Evolutionary conservation across 2,113 vertebrate species (phyloP), one percentile per base, ranked within the genome.

Genomic region (Corvus cornix): DNA sequence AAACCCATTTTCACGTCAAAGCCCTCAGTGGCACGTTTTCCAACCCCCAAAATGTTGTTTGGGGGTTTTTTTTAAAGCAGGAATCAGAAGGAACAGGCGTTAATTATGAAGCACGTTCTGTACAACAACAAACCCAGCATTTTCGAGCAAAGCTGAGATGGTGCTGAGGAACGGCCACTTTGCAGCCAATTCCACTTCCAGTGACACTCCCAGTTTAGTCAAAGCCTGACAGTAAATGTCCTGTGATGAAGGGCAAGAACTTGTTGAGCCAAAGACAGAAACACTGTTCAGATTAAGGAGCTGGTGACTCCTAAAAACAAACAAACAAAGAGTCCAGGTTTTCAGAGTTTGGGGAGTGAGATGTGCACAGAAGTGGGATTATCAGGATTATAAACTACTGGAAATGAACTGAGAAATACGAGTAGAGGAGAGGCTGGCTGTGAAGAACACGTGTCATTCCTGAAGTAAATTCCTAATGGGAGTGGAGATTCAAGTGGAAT

Each of bases 121-220:
- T 2, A 16, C 12, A 17, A 41, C 30, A 28, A 3, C 49, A 44
- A 4, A 15, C 20, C 4, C 24, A 13, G 4, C 0, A 1, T 53
- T 24, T 64, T 46, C 46, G 3, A 35, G 46, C 43, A 68, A 39
- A 74, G 46, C 11, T 24, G 62, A 21, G 69, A 8, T 1, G 44
- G 10, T 55, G 62, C 60, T 37, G 9, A 33, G 8, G 48, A 91
- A 27, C 1, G 37, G 9, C n/a, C 46, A 18, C 55, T 55, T 41
- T 26, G 10, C 26, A 69, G 55, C 62, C 79, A 87, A 27, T 17
- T 18, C 48, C 56, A 31, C 52, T 53, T 35, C 30, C 11, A 26
- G 63, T 8, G 39, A 19, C 55, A 6, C 33, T 41, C 70, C 30
- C 7, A 15, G 28, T 8, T 91, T 8, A 79, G 62, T 24, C 68